phyloP scores from a whole-genome alignment of 2,888 invertebrate genomes.

The Sphaerophoria taeniata region DNA sequence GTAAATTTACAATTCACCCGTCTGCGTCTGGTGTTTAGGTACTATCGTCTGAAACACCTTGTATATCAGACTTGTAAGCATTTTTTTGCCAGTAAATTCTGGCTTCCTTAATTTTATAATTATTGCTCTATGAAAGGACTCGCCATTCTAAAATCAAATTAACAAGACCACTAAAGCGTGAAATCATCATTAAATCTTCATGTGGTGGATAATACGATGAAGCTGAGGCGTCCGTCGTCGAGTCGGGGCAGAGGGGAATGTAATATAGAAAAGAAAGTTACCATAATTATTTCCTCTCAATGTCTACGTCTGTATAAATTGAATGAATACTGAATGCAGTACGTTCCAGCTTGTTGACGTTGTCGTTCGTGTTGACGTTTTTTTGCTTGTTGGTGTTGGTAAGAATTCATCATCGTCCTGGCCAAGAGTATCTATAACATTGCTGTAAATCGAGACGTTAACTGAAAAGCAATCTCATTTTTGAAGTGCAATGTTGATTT shows the following conservation, averaged over 20 bases:
- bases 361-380: neutral
- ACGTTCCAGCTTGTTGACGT: conserved; percentile 23
- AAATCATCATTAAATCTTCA: conserved; percentile 60
- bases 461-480: conserved; percentile 46
- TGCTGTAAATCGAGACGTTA: conserved; percentile 45
- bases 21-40: too few relatives aligned
- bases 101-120: conserved; percentile 39
- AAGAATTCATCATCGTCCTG: conserved; percentile 10
- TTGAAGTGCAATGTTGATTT: conserved; percentile 28
- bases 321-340: neutral
- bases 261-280: conserved; percentile 38
- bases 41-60: too few relatives aligned
- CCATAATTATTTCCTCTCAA: conserved; percentile 54
- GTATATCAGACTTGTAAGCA: neutral
- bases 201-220: neutral
- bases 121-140: conserved; percentile 25
- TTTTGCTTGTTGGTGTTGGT: neutral
- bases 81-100: conserved; percentile 14
- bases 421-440: conserved; percentile 39
- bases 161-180: conserved; percentile 54
- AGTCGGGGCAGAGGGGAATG: neutral
- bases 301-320: neutral
- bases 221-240: neutral
- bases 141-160: conserved; percentile 51
- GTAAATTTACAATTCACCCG: too few relatives aligned